Evolutionary conservation across 1,140 invertebrate genomes (phyloP).

Genomic region (Anoplophora glabripennis): DNA sequence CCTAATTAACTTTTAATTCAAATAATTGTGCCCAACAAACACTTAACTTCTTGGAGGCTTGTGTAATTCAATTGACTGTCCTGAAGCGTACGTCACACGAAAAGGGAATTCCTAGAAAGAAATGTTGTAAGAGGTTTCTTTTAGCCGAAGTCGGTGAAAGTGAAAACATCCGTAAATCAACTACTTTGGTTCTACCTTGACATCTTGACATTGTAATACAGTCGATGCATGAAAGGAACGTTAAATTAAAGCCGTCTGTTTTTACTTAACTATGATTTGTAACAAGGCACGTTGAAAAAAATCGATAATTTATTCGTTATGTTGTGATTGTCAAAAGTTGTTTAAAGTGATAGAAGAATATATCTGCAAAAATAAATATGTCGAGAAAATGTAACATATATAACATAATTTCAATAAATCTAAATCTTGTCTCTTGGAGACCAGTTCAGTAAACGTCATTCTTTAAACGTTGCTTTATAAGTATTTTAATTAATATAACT

Average conservation of each 20-base stretch:
- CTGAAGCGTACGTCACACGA: constrained; percentile 7
- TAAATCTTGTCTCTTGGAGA: too few species aligned
- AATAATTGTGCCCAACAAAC: constrained; percentile 1
- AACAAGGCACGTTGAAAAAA: constrained; percentile 12
- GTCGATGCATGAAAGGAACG: too few species aligned
- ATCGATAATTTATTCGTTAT: neutral
- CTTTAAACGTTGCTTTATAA: too few species aligned
- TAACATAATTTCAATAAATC: too few species aligned
- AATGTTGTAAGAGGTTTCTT: constrained; percentile 21
- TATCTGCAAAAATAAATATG: too few species aligned
- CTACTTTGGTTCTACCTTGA: constrained; percentile 19
- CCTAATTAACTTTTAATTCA: constrained; percentile 8
- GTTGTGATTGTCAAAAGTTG: too few species aligned
- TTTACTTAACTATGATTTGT: constrained; percentile 4
- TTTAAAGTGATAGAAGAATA: too few species aligned
- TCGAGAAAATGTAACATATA: too few species aligned
- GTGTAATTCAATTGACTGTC: neutral
- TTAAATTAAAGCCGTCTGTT: too few species aligned
- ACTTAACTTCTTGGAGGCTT: constrained; percentile 2
- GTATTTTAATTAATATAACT: too few species aligned
- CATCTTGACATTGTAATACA: constrained; percentile 29
- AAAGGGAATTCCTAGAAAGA: constrained; percentile 24
- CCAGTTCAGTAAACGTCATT: too few species aligned
- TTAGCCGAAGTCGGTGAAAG: constrained; percentile 25
- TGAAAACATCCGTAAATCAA: constrained; percentile 15